Percentiles rank a stretch among this genome's conserved stretches.
phyloP scores from a whole-genome alignment of 2,113 vertebrate genomes.

The Triplophysa dalaica region DNA sequence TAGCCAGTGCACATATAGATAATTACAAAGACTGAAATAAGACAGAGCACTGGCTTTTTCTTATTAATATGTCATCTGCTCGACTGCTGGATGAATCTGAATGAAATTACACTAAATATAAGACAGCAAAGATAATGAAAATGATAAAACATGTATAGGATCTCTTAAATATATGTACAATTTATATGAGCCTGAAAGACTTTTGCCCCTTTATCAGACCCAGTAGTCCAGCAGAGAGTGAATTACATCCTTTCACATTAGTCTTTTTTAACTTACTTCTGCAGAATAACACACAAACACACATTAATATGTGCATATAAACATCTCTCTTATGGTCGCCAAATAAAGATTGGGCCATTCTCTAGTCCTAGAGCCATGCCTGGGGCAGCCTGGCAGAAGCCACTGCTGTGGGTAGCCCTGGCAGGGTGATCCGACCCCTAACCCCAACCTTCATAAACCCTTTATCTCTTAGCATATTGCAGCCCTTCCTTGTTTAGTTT shows the following conservation, averaged over 20 bases:
- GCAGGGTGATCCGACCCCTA: conserved; percentile 34
- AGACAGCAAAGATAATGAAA: conserved; percentile 71
- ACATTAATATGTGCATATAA: not conserved
- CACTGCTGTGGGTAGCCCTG: conserved; percentile 61
- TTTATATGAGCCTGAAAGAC: conserved; percentile 66
- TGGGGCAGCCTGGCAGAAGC: conserved; percentile 64
- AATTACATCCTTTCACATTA: not conserved
- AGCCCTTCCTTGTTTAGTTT: conserved; percentile 41
- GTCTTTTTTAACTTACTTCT: not conserved
- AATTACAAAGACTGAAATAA: conserved; percentile 18
- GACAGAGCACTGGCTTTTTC: conserved; percentile 13
- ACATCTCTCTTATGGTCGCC: conserved; percentile 13
- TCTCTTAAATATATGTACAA: conserved; percentile 64
- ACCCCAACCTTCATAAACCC: conserved; percentile 25
- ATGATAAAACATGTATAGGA: conserved; percentile 68
- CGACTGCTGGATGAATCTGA: conserved; percentile 33
- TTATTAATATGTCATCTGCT: conserved; percentile 11
- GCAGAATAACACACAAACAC: conserved; percentile 15
- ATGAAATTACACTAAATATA: conserved; percentile 63
- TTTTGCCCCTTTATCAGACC: conserved; percentile 56
- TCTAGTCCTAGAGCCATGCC: conserved; percentile 65
- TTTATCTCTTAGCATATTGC: conserved; percentile 7
- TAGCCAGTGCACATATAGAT: not conserved
- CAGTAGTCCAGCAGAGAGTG: conserved; percentile 29
- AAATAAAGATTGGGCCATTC: conserved; percentile 22